phyloP scores from a whole-genome alignment of 2,113 vertebrate species.

The Potamarius usumacintae region DNA sequence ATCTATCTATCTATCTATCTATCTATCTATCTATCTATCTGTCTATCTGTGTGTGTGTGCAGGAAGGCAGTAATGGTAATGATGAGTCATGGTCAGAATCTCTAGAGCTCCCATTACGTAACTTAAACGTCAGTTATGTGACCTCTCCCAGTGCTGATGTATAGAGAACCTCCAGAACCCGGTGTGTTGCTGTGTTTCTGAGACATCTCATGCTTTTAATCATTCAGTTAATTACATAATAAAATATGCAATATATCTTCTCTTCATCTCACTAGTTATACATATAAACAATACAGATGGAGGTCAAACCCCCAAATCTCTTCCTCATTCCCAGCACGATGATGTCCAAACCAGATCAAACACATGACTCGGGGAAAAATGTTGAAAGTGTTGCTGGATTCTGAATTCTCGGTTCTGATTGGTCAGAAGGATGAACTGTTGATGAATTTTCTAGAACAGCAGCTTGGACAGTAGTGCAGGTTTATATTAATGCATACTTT shows the following conservation, averaged over 20 bases:
- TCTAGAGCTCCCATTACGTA: slow-evolving; percentile 18
- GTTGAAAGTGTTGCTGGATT: background rate
- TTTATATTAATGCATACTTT: background rate
- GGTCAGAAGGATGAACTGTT: background rate
- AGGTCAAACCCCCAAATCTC: background rate
- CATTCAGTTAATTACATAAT: background rate
- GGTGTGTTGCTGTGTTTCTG: background rate
- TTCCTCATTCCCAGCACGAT: background rate
- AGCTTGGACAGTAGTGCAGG: background rate
- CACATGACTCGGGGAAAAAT: background rate
- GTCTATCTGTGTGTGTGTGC: background rate
- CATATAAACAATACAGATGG: background rate
- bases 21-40: too few relatives aligned
- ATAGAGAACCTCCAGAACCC: background rate
- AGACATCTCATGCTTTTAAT: background rate
- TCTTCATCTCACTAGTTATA: background rate
- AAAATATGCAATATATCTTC: background rate
- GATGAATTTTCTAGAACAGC: background rate
- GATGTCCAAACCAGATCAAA: background rate
- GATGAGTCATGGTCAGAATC: slow-evolving; percentile 40
- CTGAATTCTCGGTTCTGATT: background rate
- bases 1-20: too few relatives aligned
- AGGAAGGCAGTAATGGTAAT: slow-evolving; percentile 16
- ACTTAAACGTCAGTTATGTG: slow-evolving; percentile 30
- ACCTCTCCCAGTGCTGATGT: background rate